Base-by-base conservation (phyloP, 92 coral and sea anemone species). In the Micromussa lordhowensis region DNA sequence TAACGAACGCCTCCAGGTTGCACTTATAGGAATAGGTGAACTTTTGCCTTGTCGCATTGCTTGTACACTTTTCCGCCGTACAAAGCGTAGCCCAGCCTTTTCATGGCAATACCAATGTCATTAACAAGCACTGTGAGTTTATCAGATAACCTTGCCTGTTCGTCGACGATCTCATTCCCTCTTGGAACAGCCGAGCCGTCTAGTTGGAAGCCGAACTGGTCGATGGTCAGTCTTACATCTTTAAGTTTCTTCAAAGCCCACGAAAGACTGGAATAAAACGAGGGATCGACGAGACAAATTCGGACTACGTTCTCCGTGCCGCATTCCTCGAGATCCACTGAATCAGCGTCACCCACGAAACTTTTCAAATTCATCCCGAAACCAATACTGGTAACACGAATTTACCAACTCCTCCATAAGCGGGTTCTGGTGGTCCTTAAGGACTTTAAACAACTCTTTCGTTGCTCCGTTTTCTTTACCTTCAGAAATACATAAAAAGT, bases 21-120 rank as follows among this genome's bases (percentile, higher is more conserved):
- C 90, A 79, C 31, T 80, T 79, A 35, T 38, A 87, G 38, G 66
- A 8, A 68, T 87, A 87, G 14, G 91, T 87, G 79, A 19, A 87
- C 35, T 18, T n/a, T 48, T 40, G 91, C 79, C 34, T 11, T 61
- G 28, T 49, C 61, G 24, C 68, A 75, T 30, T 66, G 80, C 89
- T 71, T 79, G 86, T 68, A 87, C 32, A 80, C 26, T 34, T 64
- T 74, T 28, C 91, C 91, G 3, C 73, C 57, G 53, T 87, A 34
- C 5, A 87, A 15, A 14, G 86, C 91, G 68, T 87, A 87, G 6
- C 53, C 81, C n/a, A 87, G 72, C 40, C 49, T 66, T 29, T 68
- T 86, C 89, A 86, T 87, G 30, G 63, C 87, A 21, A 21, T 86
- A 2, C 44, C 83, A 34, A 86, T 78, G 57, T 86, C 85, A 73